phyloP scores from a whole-genome alignment of 2,888 invertebrate genomes.

The Rhagonycha fulva region DNA sequence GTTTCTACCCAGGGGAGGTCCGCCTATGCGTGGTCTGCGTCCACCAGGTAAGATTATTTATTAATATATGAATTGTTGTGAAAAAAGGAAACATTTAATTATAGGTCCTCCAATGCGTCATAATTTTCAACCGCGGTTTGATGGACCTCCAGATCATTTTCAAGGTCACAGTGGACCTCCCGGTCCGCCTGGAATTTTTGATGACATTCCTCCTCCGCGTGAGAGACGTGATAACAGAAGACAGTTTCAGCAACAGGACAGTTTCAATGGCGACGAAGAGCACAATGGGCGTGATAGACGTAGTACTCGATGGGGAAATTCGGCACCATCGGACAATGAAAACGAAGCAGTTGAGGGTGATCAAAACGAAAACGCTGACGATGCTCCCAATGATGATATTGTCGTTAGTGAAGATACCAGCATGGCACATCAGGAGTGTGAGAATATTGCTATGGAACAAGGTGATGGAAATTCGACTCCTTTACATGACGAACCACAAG shows the following conservation, averaged over 20 bases:
- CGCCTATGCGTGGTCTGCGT: conserved; percentile 40
- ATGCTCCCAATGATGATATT: conserved; percentile 10
- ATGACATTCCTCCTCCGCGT: conserved; percentile 34
- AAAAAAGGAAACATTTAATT: neutral
- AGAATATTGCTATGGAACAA: conserved; percentile 27
- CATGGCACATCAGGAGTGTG: conserved; percentile 16
- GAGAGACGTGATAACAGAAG: conserved; percentile 35
- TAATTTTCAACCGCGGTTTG: conserved; percentile 51
- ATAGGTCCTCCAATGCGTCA: conserved; percentile 51
- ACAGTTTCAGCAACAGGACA: conserved; percentile 29
- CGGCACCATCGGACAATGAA: conserved; percentile 15
- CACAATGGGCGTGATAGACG: conserved; percentile 14
- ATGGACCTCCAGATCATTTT: conserved; percentile 52
- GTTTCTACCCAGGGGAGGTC: conserved; percentile 43
- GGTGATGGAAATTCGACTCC: conserved; percentile 43
- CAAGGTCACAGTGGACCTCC: conserved; percentile 45
- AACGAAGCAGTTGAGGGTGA: neutral
- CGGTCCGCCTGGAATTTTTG: conserved; percentile 38
- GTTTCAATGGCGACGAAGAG: conserved; percentile 22
- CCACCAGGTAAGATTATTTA: conserved; percentile 31
- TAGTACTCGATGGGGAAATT: conserved; percentile 43
- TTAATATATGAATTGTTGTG: neutral
- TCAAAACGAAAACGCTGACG: conserved; percentile 5
- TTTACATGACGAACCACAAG: conserved; percentile 38
- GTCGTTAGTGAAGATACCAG: conserved; percentile 3